A percentile compares a stretch with the other conserved stretches of the same genome.
Evolutionary conservation across 2,113 vertebrate genomes (phyloP).

Genomic region (Craseonycteris thonglongyai): DNA sequence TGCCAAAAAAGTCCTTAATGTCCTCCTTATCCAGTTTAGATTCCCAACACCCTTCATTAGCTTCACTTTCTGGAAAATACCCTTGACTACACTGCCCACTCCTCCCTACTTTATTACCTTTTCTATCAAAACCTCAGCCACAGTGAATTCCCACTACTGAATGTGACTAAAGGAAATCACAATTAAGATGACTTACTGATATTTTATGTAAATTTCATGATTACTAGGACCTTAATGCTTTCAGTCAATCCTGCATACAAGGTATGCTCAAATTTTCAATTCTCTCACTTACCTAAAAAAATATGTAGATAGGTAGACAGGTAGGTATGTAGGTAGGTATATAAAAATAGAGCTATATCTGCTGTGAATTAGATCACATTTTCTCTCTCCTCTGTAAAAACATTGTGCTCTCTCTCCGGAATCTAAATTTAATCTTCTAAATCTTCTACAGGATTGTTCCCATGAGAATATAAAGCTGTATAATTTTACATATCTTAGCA

Average conservation of each 20-base stretch:
- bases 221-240: background rate
- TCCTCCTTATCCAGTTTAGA: background rate
- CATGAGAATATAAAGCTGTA: background rate
- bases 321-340: background rate
- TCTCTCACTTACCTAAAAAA: background rate
- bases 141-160: background rate
- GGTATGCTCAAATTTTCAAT: background rate
- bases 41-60: background rate
- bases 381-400: background rate
- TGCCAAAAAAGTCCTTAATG: background rate
- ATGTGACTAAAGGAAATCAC: background rate
- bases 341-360: background rate
- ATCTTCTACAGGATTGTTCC: background rate
- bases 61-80: background rate
- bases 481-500: background rate
- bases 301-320: background rate
- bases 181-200: background rate
- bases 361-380: background rate
- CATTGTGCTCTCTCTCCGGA: background rate
- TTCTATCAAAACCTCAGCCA: background rate
- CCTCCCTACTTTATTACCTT: background rate
- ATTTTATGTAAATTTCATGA: background rate
- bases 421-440: background rate
- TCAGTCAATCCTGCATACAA: background rate
- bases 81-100: fast-evolving